Evolutionary conservation across 2,113 vertebrate genomes (phyloP).

Genomic region (Oceanodroma tethys): DNA sequence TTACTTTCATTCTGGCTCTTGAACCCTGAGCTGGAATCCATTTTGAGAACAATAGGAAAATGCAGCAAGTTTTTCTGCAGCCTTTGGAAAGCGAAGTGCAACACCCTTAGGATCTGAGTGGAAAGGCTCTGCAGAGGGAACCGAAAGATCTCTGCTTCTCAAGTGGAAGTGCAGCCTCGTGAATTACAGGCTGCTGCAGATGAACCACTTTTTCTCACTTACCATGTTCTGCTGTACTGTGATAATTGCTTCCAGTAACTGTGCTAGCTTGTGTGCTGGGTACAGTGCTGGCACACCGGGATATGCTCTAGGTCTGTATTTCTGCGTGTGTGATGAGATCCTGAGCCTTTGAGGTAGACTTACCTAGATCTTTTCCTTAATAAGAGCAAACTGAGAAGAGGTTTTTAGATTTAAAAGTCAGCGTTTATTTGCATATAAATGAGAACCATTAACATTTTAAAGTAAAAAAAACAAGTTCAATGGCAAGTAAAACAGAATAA

Average conservation of each 20-base stretch:
- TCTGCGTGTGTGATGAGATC: neutral
- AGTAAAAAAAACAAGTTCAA: neutral
- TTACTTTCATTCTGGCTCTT: neutral
- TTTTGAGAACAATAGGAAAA: neutral
- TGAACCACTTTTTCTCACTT: neutral
- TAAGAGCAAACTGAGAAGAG: neutral
- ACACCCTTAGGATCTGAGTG: neutral
- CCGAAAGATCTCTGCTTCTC: accelerated
- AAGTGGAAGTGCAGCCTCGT: neutral
- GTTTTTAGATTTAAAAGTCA: neutral
- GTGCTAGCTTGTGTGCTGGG: neutral
- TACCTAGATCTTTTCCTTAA: neutral
- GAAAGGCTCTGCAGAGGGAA: neutral
- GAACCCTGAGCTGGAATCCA: neutral
- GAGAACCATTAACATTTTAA: neutral
- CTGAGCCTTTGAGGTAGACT: neutral
- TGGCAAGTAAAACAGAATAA: neutral
- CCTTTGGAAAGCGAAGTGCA: neutral
- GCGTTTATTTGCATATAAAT: neutral
- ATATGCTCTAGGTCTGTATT: neutral
- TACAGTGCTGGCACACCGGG: accelerated
- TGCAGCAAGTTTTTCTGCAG: neutral
- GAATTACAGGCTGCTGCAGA: neutral
- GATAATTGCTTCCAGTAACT: neutral
- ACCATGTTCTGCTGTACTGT: neutral